phyloP scores from a whole-genome alignment of 2,797 vertebrate genomes.

The Sandelia bainsii region DNA sequence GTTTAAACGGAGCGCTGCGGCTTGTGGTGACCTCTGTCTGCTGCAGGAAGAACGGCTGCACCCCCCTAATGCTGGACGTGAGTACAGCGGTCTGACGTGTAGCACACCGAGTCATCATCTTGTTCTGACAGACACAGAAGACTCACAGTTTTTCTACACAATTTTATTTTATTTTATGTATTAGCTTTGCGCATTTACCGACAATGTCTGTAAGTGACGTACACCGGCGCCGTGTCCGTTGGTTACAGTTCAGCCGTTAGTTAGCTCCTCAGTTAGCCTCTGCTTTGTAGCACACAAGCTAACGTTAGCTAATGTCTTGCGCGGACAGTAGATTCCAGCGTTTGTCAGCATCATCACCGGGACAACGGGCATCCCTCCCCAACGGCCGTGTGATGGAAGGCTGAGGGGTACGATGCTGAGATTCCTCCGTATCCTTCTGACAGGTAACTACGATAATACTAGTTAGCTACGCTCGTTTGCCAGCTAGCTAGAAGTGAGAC shows the following conservation, averaged over 20 bases:
- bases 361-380: conserved; percentile 25
- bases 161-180: no score
- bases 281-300: conserved; percentile 2
- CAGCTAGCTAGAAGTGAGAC: conserved; percentile 1
- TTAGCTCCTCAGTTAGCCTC: background rate
- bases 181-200: background rate
- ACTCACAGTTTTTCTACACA: no score
- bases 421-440: conserved; percentile 68
- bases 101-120: no score
- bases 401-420: conserved; percentile 72
- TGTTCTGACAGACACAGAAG: background rate
- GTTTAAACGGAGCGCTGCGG: conserved; percentile 27
- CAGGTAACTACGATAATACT: conserved; percentile 51
- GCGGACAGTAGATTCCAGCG: conserved; percentile 13
- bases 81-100: conserved; percentile 23
- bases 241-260: conserved; percentile 42
- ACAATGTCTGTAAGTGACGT: conserved; percentile 1
- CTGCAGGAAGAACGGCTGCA: conserved; percentile 34
- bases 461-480: conserved; percentile 1
- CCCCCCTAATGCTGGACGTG: conserved; percentile 7
- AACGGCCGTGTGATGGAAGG: conserved; percentile 69
- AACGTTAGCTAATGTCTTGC: conserved; percentile 47
- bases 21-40: conserved; percentile 71
- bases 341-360: conserved; percentile 37
- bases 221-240: background rate